Evolutionary conservation across 2,113 vertebrate genomes (phyloP).

Genomic region (Dicaeum eximium): DNA sequence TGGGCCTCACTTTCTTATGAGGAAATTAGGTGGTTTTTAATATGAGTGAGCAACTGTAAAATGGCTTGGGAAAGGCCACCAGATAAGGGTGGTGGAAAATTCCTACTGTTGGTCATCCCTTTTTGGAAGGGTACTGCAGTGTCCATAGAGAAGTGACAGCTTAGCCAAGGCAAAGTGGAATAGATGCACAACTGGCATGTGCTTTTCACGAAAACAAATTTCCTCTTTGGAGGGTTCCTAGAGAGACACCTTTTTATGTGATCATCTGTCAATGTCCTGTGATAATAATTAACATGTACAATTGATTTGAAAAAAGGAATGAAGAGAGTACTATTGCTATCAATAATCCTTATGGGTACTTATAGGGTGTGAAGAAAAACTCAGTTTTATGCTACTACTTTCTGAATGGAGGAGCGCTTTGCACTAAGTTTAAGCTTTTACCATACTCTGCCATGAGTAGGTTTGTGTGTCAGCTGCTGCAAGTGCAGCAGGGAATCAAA

Average conservation of each 20-base stretch:
- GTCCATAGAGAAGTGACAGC: not conserved
- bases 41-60: not conserved
- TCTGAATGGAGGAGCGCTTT: not conserved
- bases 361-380: not conserved
- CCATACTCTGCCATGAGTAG: not conserved
- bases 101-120: not conserved
- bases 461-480: not conserved
- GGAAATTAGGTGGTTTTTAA: not conserved
- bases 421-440: not conserved
- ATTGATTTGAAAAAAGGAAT: not conserved
- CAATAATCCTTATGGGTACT: not conserved
- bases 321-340: not conserved
- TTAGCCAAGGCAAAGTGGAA: not conserved
- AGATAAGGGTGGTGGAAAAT: not conserved
- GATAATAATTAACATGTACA: not conserved
- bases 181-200: not conserved
- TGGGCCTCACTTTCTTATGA: not conserved
- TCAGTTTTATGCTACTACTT: not conserved
- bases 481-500: not conserved
- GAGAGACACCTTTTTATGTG: not conserved
- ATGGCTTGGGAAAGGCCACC: not conserved
- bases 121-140: not conserved
- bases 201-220: not conserved
- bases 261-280: not conserved
- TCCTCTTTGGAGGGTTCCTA: not conserved